phyloP scores from a whole-genome alignment of 2,888 invertebrate genomes.

The Leptinotarsa rubiginosa region DNA sequence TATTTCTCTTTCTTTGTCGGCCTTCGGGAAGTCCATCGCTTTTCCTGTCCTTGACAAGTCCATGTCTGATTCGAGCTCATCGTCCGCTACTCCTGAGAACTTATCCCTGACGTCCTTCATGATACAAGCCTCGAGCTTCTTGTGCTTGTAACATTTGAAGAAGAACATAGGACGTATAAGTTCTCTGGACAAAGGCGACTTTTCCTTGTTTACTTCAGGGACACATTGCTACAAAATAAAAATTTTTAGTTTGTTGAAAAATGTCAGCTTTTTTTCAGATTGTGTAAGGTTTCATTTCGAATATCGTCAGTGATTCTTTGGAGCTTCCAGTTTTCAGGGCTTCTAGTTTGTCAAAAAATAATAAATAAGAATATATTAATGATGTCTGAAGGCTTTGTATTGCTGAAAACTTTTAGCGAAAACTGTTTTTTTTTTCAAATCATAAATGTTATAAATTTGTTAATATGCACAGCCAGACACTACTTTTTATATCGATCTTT shows the following conservation, averaged over 20 bases:
- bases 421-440: too few relatives aligned
- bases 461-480: too few relatives aligned
- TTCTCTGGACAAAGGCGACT: conserved; percentile 74
- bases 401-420: too few relatives aligned
- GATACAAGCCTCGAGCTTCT: conserved; percentile 78
- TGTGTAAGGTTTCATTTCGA: not conserved
- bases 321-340: too few relatives aligned
- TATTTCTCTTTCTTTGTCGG: conserved; percentile 64
- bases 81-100: conserved; percentile 70
- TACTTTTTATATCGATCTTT: too few relatives aligned
- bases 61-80: conserved; percentile 68
- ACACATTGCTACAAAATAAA: conserved; percentile 73
- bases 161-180: conserved; percentile 78
- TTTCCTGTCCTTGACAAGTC: conserved; percentile 70
- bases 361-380: too few relatives aligned
- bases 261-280: not conserved
- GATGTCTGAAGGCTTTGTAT: too few relatives aligned
- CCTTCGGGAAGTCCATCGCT: conserved; percentile 66
- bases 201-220: conserved; percentile 74
- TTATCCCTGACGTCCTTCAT: conserved; percentile 79
- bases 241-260: not conserved
- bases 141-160: conserved; percentile 81
- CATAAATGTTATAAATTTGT: too few relatives aligned
- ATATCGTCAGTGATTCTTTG: not conserved
- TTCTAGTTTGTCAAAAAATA: too few relatives aligned